These are phyloP conservation scores for Chrysopilus asiliformis DNA, from an alignment of 2,888 invertebrate genomes.

Conservation along the genomic window DNA sequence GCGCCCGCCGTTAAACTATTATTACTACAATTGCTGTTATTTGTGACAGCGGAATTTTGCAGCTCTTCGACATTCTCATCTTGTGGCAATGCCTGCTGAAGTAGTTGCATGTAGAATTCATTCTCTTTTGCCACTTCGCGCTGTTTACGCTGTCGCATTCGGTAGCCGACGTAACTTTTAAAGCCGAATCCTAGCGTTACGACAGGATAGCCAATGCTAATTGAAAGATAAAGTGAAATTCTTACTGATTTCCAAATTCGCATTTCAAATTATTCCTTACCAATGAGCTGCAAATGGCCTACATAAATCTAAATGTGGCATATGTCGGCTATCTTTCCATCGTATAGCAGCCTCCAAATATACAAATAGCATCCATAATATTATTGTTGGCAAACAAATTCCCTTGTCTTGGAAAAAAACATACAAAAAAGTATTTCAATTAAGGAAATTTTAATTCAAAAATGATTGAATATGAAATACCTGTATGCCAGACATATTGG, in stretches of 20 bases:
- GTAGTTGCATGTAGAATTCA: slow-evolving; percentile 84
- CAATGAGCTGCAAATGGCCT: slow-evolving; percentile 95
- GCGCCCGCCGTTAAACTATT: slow-evolving; percentile 14
- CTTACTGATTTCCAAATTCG: background rate
- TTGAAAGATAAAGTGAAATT: background rate
- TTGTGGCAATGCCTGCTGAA: slow-evolving; percentile 81
- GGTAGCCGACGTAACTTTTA: slow-evolving; percentile 82
- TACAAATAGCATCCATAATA: slow-evolving; percentile 85
- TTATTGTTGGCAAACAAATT: slow-evolving; percentile 86
- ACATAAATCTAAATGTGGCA: slow-evolving; percentile 80
- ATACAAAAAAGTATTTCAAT: slow-evolving; percentile 1
- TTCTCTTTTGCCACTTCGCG: slow-evolving; percentile 89
- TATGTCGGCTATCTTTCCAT: slow-evolving; percentile 66
- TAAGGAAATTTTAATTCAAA: no score
- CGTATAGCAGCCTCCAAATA: slow-evolving; percentile 88
- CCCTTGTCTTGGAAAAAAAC: slow-evolving; percentile 53
- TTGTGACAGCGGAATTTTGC: slow-evolving; percentile 12
- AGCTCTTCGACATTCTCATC: slow-evolving; percentile 25
- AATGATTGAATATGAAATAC: no score
- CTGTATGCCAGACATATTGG: slow-evolving; percentile 96
- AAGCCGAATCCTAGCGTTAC: slow-evolving; percentile 93
- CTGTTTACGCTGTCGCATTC: slow-evolving; percentile 82
- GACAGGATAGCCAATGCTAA: slow-evolving; percentile 82
- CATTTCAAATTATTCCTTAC: slow-evolving; percentile 33
- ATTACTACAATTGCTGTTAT: background rate